These are phyloP conservation scores for Ascaphus truei DNA, from an alignment of 2,113 vertebrate genomes.

Conservation along the genomic window DNA sequence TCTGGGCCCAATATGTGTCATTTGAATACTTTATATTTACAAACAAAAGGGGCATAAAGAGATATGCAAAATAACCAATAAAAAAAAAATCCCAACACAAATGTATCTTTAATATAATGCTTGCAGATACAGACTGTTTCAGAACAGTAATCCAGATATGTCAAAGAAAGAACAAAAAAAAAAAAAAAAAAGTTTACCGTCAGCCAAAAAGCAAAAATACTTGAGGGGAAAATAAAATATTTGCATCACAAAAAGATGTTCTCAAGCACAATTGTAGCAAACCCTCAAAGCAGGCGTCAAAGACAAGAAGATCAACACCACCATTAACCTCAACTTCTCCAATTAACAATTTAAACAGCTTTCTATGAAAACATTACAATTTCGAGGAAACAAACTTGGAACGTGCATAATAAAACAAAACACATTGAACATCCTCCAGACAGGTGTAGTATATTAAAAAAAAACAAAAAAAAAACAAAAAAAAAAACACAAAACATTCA, in stretches of 20 bases:
- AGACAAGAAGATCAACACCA: background rate
- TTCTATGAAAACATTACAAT: background rate
- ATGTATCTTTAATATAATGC: conserved; percentile 10
- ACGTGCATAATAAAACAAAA: background rate
- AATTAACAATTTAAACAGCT: background rate
- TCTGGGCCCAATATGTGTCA: too few species aligned
- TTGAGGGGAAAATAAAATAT: background rate
- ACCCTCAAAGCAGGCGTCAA: background rate
- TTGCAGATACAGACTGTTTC: background rate
- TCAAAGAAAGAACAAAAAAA: background rate
- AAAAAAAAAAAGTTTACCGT: background rate
- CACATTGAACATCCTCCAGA: background rate
- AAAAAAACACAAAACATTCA: too few species aligned
- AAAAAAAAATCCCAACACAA: background rate
- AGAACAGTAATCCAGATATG: background rate
- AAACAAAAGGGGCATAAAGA: too few species aligned
- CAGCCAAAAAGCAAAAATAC: background rate
- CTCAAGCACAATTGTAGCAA: background rate
- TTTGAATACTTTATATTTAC: too few species aligned
- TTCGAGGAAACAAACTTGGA: background rate
- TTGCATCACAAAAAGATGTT: too few species aligned
- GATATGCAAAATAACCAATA: background rate
- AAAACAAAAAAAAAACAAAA: too few species aligned
- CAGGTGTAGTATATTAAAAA: background rate
- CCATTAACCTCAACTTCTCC: background rate